Evolutionary conservation across 2,888 invertebrate species (phyloP).

Genomic region (Vannuccia rotundouncinata): DNA sequence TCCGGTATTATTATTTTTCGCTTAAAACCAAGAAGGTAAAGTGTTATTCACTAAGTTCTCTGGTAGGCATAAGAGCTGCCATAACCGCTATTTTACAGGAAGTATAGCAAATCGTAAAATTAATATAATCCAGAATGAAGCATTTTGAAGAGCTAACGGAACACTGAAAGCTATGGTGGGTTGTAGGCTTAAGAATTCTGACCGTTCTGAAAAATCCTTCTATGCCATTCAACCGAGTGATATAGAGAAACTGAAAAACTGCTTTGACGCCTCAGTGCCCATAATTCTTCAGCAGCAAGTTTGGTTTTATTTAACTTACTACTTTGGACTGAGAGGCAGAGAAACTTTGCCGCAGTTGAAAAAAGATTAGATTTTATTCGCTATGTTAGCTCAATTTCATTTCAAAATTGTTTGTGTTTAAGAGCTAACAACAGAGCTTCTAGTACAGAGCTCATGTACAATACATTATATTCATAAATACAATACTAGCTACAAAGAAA

Average conservation of each 20-base stretch:
- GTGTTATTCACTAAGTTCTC: slow-evolving; percentile 29
- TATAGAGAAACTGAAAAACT: slow-evolving; percentile 23
- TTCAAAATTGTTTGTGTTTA: too few species aligned
- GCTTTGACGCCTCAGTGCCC: slow-evolving; percentile 19
- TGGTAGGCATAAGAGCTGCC: slow-evolving; percentile 30
- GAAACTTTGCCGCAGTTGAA: slow-evolving; percentile 32
- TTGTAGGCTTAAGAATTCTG: slow-evolving; percentile 29
- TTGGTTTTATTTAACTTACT: slow-evolving; percentile 28
- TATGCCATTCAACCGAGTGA: slow-evolving; percentile 30
- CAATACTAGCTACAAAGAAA: too few species aligned
- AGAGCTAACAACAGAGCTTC: too few species aligned
- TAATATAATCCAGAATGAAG: slow-evolving; percentile 25
- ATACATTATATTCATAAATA: too few species aligned
- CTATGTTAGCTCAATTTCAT: too few species aligned
- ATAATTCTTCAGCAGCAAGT: slow-evolving; percentile 30
- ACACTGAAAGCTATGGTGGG: slow-evolving; percentile 29
- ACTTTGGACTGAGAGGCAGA: slow-evolving; percentile 28
- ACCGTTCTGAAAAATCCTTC: slow-evolving; percentile 18
- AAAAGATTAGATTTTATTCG: slow-evolving; percentile 21
- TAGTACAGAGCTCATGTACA: too few species aligned
- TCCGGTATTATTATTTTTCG: slow-evolving; percentile 25
- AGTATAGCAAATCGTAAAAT: slow-evolving; percentile 29
- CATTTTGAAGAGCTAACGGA: slow-evolving; percentile 29
- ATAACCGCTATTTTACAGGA: slow-evolving; percentile 28
- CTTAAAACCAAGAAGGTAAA: slow-evolving; percentile 25